Base-by-base conservation (phyloP, 2,888 invertebrate species). In the Parascotia fuliginaria region DNA sequence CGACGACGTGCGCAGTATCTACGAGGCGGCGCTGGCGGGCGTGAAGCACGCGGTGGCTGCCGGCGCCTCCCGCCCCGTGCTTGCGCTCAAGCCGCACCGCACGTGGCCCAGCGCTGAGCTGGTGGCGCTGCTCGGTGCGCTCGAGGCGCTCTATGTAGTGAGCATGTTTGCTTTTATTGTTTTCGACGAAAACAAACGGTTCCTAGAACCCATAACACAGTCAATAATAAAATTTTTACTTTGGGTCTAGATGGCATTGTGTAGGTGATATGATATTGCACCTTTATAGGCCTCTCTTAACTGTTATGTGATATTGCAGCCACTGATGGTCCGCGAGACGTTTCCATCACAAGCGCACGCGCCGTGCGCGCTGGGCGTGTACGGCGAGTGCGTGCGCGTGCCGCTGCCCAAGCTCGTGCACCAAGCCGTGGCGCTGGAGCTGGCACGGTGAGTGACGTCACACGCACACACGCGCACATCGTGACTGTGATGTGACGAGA, bases 241-340 rank as follows among this genome's bases (percentile, higher is more conserved):
- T n/a, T n/a, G n/a, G n/a, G n/a, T n/a, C n/a, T n/a, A n/a, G n/a
- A n/a, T n/a, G n/a, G n/a, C n/a, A n/a, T n/a, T n/a, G n/a, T n/a
- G n/a, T n/a, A n/a, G n/a, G n/a, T n/a, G n/a, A n/a, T n/a, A n/a
- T n/a, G n/a, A n/a, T 19, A 5, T 19, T 19, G 19, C 5, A 5
- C 19, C 19, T 19, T 5, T 24, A 7, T 2, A 2, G 19, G 5
- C 19, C 3, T 19, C 3, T 19, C 3, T 19, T 19, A 7, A 24
- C 24, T 3, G 24, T 3, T 1, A 7, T 1, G 24, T 24, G 7
- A 19, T 7, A 9, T 24, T 13, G 0, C 78, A 97, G 97, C 97
- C 97, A 34, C 89, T 98, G 65, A 96, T 97, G 89, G 89, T 96
- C 32, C 93, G 97, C 40, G 97, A 98, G 87, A 93, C 93, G 74